A percentile compares a stretch with the other conserved stretches of the same genome.
Evolutionary conservation across 2,888 invertebrate genomes (phyloP).

Genomic region (Pristionchus maxplancki): DNA sequence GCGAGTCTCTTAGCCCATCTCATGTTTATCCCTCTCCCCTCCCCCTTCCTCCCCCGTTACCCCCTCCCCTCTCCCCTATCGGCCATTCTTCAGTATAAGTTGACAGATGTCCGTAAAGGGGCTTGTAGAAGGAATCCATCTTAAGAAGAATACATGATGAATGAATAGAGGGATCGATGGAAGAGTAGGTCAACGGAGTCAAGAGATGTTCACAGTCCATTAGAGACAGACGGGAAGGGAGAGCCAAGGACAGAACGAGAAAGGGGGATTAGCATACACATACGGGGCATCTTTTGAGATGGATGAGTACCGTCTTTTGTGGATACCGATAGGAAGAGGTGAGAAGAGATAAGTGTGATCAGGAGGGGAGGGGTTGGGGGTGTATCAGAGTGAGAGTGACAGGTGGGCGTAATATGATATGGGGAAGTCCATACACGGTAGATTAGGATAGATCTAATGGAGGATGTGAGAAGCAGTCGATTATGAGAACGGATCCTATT

Average conservation of each 20-base stretch:
- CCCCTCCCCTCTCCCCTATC: not conserved
- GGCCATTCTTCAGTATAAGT: constrained; percentile 7
- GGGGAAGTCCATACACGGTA: constrained; percentile 18
- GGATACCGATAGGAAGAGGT: not conserved
- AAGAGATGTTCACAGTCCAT: not conserved
- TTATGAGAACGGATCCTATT: not conserved
- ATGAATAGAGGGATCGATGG: constrained; percentile 5
- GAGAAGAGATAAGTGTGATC: constrained; percentile 7
- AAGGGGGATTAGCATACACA: constrained; percentile 17
- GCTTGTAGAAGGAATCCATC: constrained; percentile 6
- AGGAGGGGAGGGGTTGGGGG: not conserved
- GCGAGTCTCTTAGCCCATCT: not conserved
- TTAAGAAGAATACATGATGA: constrained; percentile 9
- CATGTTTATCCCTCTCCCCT: constrained; percentile 12
- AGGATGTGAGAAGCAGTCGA: constrained; percentile 37
- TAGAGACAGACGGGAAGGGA: not conserved
- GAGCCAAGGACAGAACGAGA: not conserved
- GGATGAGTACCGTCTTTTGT: not conserved
- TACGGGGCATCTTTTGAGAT: not conserved
- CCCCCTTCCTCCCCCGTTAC: not conserved
- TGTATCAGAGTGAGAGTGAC: not conserved
- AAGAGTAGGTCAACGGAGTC: not conserved
- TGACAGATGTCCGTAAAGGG: constrained; percentile 23
- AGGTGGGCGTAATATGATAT: constrained; percentile 4
- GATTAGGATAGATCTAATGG: constrained; percentile 30